Percentiles rank a stretch among this genome's conserved stretches.
These are phyloP conservation scores for Cercocebus atys DNA, from an alignment of 2,113 vertebrate genomes.

Conservation along the genomic window DNA sequence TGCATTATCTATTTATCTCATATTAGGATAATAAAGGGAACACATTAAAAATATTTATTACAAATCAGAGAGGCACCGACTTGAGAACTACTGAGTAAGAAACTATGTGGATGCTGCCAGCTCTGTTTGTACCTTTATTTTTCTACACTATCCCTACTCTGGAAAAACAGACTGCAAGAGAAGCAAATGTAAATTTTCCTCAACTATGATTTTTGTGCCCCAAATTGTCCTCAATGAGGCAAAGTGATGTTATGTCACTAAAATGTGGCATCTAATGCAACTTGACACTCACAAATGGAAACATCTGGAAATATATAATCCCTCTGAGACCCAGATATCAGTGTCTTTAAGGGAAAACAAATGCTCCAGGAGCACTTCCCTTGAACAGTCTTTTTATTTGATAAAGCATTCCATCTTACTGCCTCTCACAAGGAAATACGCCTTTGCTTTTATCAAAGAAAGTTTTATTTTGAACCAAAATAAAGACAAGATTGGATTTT, in stretches of 20 bases:
- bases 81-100: not conserved
- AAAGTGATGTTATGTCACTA: not conserved
- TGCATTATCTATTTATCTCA: not conserved
- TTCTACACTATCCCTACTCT: not conserved
- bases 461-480: not conserved
- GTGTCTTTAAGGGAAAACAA: not conserved
- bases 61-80: not conserved
- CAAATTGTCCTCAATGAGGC: not conserved
- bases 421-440: not conserved
- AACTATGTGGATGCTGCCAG: no score
- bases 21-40: not conserved
- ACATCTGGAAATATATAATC: not conserved
- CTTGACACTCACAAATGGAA: not conserved
- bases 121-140: not conserved
- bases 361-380: not conserved
- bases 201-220: not conserved
- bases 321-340: not conserved
- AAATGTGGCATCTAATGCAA: not conserved
- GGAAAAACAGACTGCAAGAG: not conserved
- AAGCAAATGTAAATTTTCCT: not conserved
- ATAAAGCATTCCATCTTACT: not conserved
- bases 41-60: slow-evolving; percentile 3
- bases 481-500: not conserved
- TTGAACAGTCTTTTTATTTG: not conserved
- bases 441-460: not conserved